Evolutionary conservation across 2,113 vertebrate species (phyloP).

Genomic region (Tragelaphus imberbis): DNA sequence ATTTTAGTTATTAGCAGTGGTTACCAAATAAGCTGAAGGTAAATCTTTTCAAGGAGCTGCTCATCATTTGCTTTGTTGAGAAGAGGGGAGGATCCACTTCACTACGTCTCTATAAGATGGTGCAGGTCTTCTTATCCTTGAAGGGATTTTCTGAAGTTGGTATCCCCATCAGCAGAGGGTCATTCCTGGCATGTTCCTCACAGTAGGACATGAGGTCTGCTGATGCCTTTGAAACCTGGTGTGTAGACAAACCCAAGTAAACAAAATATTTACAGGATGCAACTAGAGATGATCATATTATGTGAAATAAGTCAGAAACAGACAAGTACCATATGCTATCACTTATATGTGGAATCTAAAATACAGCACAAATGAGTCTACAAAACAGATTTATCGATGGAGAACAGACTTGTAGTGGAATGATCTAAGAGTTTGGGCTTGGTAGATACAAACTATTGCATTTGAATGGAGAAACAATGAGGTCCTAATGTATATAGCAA

Average conservation of each 20-base stretch:
- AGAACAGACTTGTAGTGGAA: neutral
- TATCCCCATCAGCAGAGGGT: constrained; percentile 92
- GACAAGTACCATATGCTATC: neutral
- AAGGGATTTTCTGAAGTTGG: constrained; percentile 97
- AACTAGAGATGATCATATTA: neutral
- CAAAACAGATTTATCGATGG: neutral
- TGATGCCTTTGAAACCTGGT: constrained; percentile 94
- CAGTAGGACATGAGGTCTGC: constrained; percentile 95
- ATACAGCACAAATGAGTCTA: neutral
- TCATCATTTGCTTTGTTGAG: constrained; percentile 31
- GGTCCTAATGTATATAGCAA: neutral
- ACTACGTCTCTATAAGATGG: constrained; percentile 85
- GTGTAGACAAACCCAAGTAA: neutral
- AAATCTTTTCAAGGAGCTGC: constrained; percentile 51
- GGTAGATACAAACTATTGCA: neutral
- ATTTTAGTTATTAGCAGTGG: constrained; percentile 57
- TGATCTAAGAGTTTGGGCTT: neutral
- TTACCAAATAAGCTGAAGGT: constrained; percentile 70
- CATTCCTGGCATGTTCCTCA: constrained; percentile 89
- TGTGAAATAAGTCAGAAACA: neutral
- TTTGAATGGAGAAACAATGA: neutral
- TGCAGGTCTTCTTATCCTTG: constrained; percentile 98
- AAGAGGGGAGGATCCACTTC: constrained; percentile 23
- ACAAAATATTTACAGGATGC: neutral
- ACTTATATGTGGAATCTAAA: neutral